These are phyloP conservation scores for Nomada hirtipes DNA, from an alignment of 2,888 invertebrate species.

Conservation along the genomic window DNA sequence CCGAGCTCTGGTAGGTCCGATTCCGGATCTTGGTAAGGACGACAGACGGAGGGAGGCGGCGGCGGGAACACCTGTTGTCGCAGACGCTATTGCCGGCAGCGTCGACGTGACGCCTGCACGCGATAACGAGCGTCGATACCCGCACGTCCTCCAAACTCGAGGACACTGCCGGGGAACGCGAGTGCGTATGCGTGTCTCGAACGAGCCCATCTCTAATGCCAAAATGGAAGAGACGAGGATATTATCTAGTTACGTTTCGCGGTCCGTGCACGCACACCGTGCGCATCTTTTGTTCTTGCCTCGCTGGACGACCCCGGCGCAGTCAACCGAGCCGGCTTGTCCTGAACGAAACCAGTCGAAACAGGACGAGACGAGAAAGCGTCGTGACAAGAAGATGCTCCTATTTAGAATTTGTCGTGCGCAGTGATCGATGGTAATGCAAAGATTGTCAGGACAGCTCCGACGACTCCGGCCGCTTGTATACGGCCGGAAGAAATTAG, in stretches of 20 bases:
- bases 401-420: no score
- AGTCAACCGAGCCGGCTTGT: no score
- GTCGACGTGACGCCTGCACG: slow-evolving; percentile 25
- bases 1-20: slow-evolving; percentile 5
- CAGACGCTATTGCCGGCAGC: slow-evolving; percentile 14
- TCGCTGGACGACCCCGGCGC: not conserved
- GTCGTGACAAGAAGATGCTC: not conserved
- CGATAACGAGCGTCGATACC: slow-evolving; percentile 46
- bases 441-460: not conserved
- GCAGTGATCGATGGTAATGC: not conserved
- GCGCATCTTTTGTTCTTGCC: not conserved
- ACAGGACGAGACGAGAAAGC: not conserved
- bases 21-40: slow-evolving; percentile 32
- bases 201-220: slow-evolving; percentile 21
- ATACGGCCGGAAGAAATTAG: no score
- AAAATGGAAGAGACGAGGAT: slow-evolving; percentile 12
- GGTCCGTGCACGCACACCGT: not conserved
- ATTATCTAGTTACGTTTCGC: slow-evolving; percentile 1
- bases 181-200: slow-evolving; percentile 14
- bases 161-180: slow-evolving; percentile 44
- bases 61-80: slow-evolving; percentile 58
- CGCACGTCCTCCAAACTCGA: slow-evolving; percentile 57
- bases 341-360: not conserved
- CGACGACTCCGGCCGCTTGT: no score
- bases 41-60: not conserved